phyloP scores from a whole-genome alignment of 1,140 invertebrate genomes.

The Berghia stephanieae region DNA sequence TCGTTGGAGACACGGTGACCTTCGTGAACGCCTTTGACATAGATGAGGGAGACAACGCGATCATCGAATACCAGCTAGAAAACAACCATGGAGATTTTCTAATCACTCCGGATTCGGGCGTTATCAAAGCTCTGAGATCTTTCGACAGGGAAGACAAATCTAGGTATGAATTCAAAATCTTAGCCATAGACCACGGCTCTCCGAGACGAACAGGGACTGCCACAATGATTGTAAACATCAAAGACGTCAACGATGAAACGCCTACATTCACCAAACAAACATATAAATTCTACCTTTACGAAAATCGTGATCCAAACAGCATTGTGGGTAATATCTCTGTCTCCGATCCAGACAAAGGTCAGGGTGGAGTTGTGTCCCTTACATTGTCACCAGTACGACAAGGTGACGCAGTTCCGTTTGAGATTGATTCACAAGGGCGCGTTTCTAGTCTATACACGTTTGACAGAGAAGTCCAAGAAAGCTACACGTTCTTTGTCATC shows the following conservation, averaged over 20 bases:
- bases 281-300: constrained; percentile 38
- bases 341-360: constrained; percentile 30
- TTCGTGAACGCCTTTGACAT: constrained; percentile 43
- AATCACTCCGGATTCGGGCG: constrained; percentile 20
- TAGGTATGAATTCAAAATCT: constrained; percentile 39
- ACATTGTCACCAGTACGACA: background rate
- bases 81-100: constrained; percentile 18
- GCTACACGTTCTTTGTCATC: constrained; percentile 84
- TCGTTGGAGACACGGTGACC: constrained; percentile 30
- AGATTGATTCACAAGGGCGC: constrained; percentile 24
- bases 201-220: constrained; percentile 35
- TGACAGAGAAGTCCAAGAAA: constrained; percentile 81
- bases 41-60: constrained; percentile 41
- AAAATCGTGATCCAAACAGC: constrained; percentile 31
- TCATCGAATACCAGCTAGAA: constrained; percentile 40
- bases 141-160: constrained; percentile 42
- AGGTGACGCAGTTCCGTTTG: constrained; percentile 18
- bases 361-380: constrained; percentile 10
- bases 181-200: constrained; percentile 45
- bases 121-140: constrained; percentile 35
- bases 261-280: constrained; percentile 34
- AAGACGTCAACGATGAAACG: constrained; percentile 48
- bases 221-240: constrained; percentile 39
- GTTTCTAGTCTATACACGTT: constrained; percentile 62
- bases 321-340: constrained; percentile 37